Evolutionary conservation across 2,113 vertebrate species (phyloP), one percentile per base, ranked within the genome.

Genomic region (Nannobrachium achirus): DNA sequence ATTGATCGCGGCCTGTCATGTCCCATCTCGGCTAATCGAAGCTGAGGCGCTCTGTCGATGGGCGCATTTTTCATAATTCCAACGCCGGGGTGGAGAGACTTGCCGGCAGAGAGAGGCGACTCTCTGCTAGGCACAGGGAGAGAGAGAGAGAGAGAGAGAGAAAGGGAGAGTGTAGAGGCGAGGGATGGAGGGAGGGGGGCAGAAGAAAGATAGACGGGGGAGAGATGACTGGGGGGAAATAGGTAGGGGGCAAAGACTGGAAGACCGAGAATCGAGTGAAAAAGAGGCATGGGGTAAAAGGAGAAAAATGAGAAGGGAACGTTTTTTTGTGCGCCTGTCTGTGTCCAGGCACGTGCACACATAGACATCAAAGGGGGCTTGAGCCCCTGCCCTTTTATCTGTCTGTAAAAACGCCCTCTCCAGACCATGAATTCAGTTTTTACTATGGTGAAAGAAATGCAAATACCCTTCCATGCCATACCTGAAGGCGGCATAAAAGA

Each of bases 41-140:
- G 94, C 94, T 97, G 96, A 97, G 95, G 95, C 94, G 94, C 95
- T 94, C 94, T 95, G 95, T 95, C 95, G 95, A 97, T 95, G 95
- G 94, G 93, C 94, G 95, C 95, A 97, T 96, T 97, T 97, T 96
- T 96, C 96, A 97, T 97, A 96, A 97, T 97, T 97, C 95, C 95
- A 95, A 93, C 94, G 93, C 94, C 88, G 90, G 93, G 92, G 91
- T 92, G 78, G 76, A 79, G 83, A 92, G 90, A 91, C 80, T 86
- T 87, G 91, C 90, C 91, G 89, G 90, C 90, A 90, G 90, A 93
- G 92, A 90, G 90, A 93, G 92, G 90, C 89, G 89, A 92, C 89
- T n/a, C n/a, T n/a, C n/a, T 92, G 89, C 89, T 79, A 91, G 90
- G 89, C 91, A 88, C 87, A 80, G 83, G 76, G 87, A 91, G 33